phyloP scores from a whole-genome alignment of 2,888 invertebrate genomes.

The Hylaea fasciaria region DNA sequence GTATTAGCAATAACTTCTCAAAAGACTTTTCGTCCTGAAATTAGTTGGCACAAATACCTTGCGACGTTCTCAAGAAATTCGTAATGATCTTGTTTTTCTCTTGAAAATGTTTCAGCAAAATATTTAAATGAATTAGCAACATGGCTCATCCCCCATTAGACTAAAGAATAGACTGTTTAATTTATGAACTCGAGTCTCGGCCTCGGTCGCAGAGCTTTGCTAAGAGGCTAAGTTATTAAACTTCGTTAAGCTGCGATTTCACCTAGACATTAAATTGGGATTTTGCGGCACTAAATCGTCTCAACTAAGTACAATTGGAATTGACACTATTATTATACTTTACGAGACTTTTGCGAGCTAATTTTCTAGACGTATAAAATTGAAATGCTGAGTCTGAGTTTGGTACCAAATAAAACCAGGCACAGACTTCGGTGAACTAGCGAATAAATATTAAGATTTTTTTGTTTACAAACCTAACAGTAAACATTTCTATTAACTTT shows the following conservation, averaged over 20 bases:
- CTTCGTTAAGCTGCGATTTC: constrained; percentile 7
- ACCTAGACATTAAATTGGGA: constrained; percentile 9
- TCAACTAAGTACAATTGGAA: constrained; percentile 4
- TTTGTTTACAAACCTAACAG: background rate
- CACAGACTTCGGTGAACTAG: constrained; percentile 1
- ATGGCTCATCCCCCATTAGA: background rate
- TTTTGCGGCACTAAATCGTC: background rate
- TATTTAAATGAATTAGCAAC: constrained; percentile 1
- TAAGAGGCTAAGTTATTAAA: constrained; percentile 4
- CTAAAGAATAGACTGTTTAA: constrained; percentile 2
- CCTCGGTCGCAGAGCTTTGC: background rate
- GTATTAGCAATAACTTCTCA: constrained; percentile 1
- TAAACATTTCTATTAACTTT: background rate
- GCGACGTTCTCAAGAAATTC: no score
- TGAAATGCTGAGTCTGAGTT: constrained; percentile 1
- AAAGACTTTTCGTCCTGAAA: background rate
- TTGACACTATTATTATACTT: constrained; percentile 6
- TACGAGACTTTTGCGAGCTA: constrained; percentile 4
- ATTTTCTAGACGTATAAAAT: constrained; percentile 5
- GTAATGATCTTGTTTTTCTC: constrained; percentile 9
- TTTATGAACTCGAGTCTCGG: background rate
- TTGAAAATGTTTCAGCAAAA: constrained; percentile 1
- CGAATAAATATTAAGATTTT: constrained; percentile 1
- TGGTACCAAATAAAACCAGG: constrained; percentile 1
- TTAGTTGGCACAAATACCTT: no score